Percentiles rank a stretch among this genome's conserved stretches.
Conservation (phyloP, 2,113 vertebrate species). For the Aegithalos caudatus region DNA sequence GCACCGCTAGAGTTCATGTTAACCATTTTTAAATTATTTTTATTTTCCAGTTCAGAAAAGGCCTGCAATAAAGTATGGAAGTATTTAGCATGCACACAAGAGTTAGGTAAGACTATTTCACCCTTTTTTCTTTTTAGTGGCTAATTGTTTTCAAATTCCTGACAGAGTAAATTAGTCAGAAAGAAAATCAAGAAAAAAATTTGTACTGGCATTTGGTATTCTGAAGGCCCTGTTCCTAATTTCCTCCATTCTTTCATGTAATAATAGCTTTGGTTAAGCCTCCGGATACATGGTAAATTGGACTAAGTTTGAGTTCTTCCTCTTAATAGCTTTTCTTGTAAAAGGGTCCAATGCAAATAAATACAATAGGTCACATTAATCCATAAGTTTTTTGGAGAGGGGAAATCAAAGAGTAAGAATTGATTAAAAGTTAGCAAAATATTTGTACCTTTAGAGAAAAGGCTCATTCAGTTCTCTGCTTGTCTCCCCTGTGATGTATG, state of each 20-base stretch:
- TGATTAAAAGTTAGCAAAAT: slow-evolving; percentile 9
- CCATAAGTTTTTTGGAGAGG: not conserved
- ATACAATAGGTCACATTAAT: slow-evolving; percentile 52
- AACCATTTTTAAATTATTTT: not conserved
- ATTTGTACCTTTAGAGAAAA: not conserved
- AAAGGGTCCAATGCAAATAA: slow-evolving; percentile 38
- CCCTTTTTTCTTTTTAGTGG: not conserved
- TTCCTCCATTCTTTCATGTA: slow-evolving; percentile 72
- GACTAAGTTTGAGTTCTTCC: slow-evolving; percentile 48
- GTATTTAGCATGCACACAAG: slow-evolving; percentile 32
- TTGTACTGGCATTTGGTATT: slow-evolving; percentile 57
- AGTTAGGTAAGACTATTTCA: slow-evolving; percentile 38
- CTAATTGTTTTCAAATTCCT: slow-evolving; percentile 70
- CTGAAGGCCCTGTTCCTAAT: slow-evolving; percentile 74
- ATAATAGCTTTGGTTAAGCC: slow-evolving; percentile 71
- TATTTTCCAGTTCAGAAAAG: not conserved
- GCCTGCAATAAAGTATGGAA: not conserved
- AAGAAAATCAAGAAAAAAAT: slow-evolving; percentile 55
- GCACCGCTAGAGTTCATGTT: not conserved
- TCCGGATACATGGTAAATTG: slow-evolving; percentile 68
- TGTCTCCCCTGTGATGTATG: not conserved
- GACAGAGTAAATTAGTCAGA: slow-evolving; percentile 70
- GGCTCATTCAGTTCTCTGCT: not conserved
- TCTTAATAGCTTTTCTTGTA: slow-evolving; percentile 70
- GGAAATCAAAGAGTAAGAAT: slow-evolving; percentile 7